Evolutionary conservation across 2,888 invertebrate species (phyloP).

Genomic region (Malthinus flaveolus): DNA sequence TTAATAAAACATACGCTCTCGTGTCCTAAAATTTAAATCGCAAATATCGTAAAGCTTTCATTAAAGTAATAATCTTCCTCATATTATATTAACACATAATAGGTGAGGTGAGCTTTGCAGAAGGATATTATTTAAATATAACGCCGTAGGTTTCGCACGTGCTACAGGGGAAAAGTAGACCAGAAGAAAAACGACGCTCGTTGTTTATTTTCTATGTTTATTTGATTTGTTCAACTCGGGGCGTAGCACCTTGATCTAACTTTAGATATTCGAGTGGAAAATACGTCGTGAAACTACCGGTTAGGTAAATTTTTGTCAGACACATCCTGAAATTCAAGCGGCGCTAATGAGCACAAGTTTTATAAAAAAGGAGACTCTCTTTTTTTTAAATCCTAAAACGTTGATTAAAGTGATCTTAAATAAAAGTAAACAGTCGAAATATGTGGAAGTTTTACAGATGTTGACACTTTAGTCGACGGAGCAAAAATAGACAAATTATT

Average conservation of each 20-base stretch:
- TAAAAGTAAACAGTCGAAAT: not conserved
- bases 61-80: not conserved
- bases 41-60: not conserved
- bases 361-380: slow-evolving; percentile 1
- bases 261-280: slow-evolving; percentile 24
- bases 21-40: not conserved
- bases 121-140: slow-evolving; percentile 24
- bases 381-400: not conserved
- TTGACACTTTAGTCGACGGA: no score
- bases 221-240: slow-evolving; percentile 30
- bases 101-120: slow-evolving; percentile 7
- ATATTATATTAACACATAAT: no score
- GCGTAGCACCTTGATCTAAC: slow-evolving; percentile 30
- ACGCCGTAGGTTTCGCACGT: slow-evolving; percentile 18
- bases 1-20: not conserved
- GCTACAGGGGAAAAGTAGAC: slow-evolving; percentile 15
- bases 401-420: slow-evolving; percentile 4
- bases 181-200: slow-evolving; percentile 13
- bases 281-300: slow-evolving; percentile 7
- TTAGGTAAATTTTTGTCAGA: slow-evolving; percentile 3
- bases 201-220: slow-evolving; percentile 23
- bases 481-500: no score
- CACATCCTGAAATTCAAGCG: not conserved
- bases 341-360: slow-evolving; percentile 13
- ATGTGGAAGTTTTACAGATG: no score